Evolutionary conservation across 2,797 vertebrate genomes (phyloP).

Genomic region (Merluccius polli): DNA sequence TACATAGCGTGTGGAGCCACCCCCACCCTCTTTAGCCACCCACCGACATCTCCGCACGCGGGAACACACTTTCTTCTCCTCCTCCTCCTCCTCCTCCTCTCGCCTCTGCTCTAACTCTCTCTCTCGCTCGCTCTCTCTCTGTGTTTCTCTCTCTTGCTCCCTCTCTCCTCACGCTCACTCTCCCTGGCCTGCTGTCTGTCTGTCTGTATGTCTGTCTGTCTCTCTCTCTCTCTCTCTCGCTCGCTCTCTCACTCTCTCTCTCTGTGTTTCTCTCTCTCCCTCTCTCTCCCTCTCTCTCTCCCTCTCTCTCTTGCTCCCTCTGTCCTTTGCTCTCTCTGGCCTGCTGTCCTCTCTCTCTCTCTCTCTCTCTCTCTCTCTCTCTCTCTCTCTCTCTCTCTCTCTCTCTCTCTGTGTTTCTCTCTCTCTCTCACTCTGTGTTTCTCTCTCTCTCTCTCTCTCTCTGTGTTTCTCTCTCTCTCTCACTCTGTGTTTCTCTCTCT

Average conservation of each 20-base stretch:
- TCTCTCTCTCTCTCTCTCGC: too few relatives aligned
- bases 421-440: neutral
- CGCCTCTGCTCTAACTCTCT: too few relatives aligned
- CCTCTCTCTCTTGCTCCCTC: too few relatives aligned
- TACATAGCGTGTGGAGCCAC: slow-evolving; percentile 52
- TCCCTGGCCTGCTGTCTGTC: too few relatives aligned
- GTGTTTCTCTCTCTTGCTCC: neutral
- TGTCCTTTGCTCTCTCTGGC: too few relatives aligned
- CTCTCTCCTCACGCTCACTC: neutral
- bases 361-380: too few relatives aligned
- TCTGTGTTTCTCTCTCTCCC: too few relatives aligned
- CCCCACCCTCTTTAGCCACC: slow-evolving; percentile 24
- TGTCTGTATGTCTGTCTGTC: too few relatives aligned
- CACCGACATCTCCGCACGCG: neutral
- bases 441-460: neutral
- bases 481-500: neutral
- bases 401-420: neutral
- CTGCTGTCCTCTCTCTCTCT: too few relatives aligned
- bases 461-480: too few relatives aligned
- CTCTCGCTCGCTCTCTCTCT: neutral
- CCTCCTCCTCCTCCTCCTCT: neutral
- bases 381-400: neutral
- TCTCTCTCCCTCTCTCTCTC: too few relatives aligned
- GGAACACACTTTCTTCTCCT: neutral
- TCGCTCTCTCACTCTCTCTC: too few relatives aligned